A percentile compares a stretch with the other conserved stretches of the same genome.
Evolutionary conservation across 1,140 invertebrate species (phyloP).

Genomic region (Bombus huntii): DNA sequence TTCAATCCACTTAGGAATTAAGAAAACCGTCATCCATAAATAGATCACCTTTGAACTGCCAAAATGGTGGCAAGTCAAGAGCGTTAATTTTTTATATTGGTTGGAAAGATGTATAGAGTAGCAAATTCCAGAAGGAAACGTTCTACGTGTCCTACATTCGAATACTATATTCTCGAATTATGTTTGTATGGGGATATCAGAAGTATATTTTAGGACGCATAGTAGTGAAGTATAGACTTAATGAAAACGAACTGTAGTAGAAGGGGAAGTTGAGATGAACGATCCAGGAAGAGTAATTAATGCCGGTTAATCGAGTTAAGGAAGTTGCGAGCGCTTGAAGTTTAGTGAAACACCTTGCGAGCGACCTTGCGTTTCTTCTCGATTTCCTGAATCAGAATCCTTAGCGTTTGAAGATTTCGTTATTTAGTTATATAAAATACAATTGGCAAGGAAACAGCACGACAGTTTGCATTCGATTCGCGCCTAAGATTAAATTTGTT

Average conservation of each 20-base stretch:
- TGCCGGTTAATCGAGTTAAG: conserved; percentile 26
- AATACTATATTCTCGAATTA: background rate
- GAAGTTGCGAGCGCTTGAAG: conserved; percentile 7
- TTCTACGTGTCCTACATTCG: background rate
- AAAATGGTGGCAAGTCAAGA: background rate
- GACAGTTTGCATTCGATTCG: background rate
- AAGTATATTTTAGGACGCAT: background rate
- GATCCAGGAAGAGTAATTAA: conserved; percentile 20
- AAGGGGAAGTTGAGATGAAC: background rate
- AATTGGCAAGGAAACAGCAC: background rate
- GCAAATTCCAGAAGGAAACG: background rate
- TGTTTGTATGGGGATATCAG: background rate
- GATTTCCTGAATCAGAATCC: background rate
- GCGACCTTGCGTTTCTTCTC: background rate
- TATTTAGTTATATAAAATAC: no score
- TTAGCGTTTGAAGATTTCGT: background rate
- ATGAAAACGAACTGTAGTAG: background rate
- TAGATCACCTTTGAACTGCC: background rate
- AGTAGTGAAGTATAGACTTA: background rate
- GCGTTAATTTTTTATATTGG: background rate
- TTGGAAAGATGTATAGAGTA: background rate
- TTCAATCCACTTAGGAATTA: background rate
- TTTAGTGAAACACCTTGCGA: background rate
- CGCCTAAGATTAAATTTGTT: conserved; percentile 11
- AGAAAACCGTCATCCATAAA: background rate